Base-by-base conservation (phyloP, 2,888 invertebrate genomes). In the Limenitis camilla region DNA sequence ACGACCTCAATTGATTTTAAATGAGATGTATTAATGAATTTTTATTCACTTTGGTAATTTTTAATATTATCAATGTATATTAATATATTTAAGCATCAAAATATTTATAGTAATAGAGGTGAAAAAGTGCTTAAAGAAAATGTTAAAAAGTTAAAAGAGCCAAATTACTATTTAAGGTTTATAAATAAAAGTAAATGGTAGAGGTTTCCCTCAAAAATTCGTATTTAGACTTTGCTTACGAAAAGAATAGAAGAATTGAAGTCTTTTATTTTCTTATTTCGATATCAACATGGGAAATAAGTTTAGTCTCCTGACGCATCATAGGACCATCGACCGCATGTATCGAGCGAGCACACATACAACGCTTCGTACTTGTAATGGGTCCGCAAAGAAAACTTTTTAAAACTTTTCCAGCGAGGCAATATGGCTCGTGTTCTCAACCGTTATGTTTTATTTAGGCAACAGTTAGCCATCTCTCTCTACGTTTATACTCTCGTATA, bases 371-470 rank as follows among this genome's bases (percentile, higher is more conserved):
- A 79, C 88, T 84, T 83, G 85, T 88, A 87, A 87, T 87, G 85
- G 87, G 83, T 81, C 87, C 83, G 86, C 85, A 87, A 88, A 88
- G 86, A 86, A 88, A 88, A 88, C 82, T 88, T 88, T 88, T 88
- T 78, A 88, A 87, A 88, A 88, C 85, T 88, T 88, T 88, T 84
- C 81, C 85, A 83, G 78, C 83, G 83, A 87, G 84, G 88, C 88
- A 88, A 88, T 88, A 88, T 87, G 87, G 87, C 87, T 85, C 86
- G 85, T 83, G 85, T 86, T 87, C 85, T 82, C 81, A 80, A 78
- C 79, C 86, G 82, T 82, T 80, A 84, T 81, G 81, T 84, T 86
- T 87, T 87, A 88, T 88, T 86, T 85, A 83, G 85, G 82, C 77
- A 79, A 79, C 81, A 72, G 69, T 76, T 58, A 69, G 66, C 74